Percentiles rank a stretch among this genome's conserved stretches.
These are phyloP conservation scores for Lepidurus couesii DNA, from an alignment of 1,140 invertebrate species.

Conservation along the genomic window DNA sequence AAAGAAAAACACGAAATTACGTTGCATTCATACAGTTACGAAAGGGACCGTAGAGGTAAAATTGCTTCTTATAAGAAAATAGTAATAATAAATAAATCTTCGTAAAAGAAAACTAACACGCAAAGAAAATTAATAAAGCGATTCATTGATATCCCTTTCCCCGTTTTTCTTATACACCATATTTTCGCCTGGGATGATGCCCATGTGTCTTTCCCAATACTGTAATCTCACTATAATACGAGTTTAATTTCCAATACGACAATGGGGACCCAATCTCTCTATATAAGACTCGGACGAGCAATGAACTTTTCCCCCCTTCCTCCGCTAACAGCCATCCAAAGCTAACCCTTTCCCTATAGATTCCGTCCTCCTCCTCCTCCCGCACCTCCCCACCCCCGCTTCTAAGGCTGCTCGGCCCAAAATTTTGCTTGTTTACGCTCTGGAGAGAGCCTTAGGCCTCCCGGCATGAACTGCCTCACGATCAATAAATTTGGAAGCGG, in stretches of 20 bases:
- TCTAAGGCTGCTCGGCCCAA: neutral
- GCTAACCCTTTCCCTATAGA: neutral
- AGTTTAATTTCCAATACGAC: constrained; percentile 10
- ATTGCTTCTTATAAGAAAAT: too few species aligned
- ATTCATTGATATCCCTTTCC: neutral
- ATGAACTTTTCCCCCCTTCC: neutral
- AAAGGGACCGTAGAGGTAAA: too few species aligned
- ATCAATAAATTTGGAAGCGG: constrained; percentile 15
- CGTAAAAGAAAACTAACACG: too few species aligned
- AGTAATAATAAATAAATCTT: too few species aligned
- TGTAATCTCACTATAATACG: neutral
- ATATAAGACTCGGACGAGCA: neutral
- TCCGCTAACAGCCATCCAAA: neutral
- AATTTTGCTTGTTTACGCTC: constrained; percentile 10
- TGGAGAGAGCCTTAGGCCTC: constrained; percentile 6
- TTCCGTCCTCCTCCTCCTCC: constrained; percentile 2
- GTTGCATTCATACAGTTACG: too few species aligned
- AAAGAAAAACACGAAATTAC: too few species aligned
- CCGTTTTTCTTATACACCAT: neutral
- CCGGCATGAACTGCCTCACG: neutral
- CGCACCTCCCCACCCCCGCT: neutral
- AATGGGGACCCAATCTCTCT: neutral
- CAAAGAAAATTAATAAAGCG: neutral
- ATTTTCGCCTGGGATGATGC: neutral
- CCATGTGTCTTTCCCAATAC: neutral